Percentiles rank a stretch among this genome's conserved stretches.
Conservation (phyloP, 2,113 vertebrate genomes). For the Dolichallabes microphthalmus region DNA sequence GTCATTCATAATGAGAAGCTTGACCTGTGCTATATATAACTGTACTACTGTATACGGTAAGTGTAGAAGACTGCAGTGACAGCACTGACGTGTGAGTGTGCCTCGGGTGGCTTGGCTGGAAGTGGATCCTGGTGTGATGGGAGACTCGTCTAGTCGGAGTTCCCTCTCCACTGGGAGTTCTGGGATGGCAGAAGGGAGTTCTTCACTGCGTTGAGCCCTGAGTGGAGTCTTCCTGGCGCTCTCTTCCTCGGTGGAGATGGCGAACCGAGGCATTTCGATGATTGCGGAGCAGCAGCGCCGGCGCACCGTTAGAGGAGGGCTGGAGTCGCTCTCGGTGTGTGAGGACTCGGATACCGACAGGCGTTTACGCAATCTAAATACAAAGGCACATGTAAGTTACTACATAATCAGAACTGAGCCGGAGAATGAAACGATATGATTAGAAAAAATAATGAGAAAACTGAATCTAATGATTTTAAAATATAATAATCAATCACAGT, state of each 20-base stretch:
- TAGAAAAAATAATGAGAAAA: neutral
- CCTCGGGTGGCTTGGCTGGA: slow-evolving; percentile 67
- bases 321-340: slow-evolving; percentile 96
- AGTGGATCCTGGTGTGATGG: slow-evolving; percentile 69
- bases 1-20: neutral
- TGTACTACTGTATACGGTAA: neutral
- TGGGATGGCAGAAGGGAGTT: slow-evolving; percentile 75
- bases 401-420: neutral
- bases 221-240: slow-evolving; percentile 61
- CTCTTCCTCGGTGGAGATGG: slow-evolving; percentile 85
- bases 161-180: slow-evolving; percentile 82
- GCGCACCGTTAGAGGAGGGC: slow-evolving; percentile 87
- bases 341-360: slow-evolving; percentile 94
- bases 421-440: neutral
- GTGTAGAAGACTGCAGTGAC: neutral
- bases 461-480: neutral
- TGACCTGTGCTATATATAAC: neutral
- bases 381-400: neutral
- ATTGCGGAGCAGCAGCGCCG: slow-evolving; percentile 87
- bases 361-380: slow-evolving; percentile 84
- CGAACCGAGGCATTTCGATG: slow-evolving; percentile 86
- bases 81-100: slow-evolving; percentile 69
- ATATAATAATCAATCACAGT: neutral
- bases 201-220: slow-evolving; percentile 74
- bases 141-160: slow-evolving; percentile 77